These are phyloP conservation scores for Steatornis caripensis DNA, from an alignment of 2,113 vertebrate genomes.

Conservation along the genomic window DNA sequence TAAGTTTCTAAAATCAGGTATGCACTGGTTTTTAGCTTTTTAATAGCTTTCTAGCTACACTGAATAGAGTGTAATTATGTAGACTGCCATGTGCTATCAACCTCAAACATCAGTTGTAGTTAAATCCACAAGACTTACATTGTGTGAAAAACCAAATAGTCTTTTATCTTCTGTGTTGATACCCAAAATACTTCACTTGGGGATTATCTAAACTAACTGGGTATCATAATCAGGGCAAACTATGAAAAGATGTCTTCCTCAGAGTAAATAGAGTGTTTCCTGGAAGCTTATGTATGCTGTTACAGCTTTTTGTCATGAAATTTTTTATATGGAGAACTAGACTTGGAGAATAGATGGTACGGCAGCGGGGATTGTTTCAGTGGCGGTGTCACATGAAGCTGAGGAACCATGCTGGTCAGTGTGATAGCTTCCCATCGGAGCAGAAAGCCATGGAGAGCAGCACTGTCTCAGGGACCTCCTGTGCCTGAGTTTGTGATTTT, in stretches of 20 bases:
- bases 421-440: not conserved
- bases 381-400: not conserved
- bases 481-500: rapidly evolving
- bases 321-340: not conserved
- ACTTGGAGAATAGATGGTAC: no score
- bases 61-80: not conserved
- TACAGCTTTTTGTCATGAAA: not conserved
- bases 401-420: not conserved
- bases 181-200: not conserved
- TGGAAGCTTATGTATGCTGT: not conserved
- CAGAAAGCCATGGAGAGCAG: not conserved
- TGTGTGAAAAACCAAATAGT: not conserved
- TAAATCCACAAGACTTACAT: not conserved
- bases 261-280: not conserved
- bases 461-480: not conserved
- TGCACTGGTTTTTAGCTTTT: not conserved
- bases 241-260: not conserved
- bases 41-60: not conserved
- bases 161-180: not conserved
- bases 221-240: not conserved
- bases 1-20: not conserved
- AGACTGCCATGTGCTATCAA: not conserved
- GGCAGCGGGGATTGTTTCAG: not conserved
- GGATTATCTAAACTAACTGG: not conserved
- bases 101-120: not conserved